Evolutionary conservation across 2,888 invertebrate genomes (phyloP).

Genomic region (Perizoma affinitatum): DNA sequence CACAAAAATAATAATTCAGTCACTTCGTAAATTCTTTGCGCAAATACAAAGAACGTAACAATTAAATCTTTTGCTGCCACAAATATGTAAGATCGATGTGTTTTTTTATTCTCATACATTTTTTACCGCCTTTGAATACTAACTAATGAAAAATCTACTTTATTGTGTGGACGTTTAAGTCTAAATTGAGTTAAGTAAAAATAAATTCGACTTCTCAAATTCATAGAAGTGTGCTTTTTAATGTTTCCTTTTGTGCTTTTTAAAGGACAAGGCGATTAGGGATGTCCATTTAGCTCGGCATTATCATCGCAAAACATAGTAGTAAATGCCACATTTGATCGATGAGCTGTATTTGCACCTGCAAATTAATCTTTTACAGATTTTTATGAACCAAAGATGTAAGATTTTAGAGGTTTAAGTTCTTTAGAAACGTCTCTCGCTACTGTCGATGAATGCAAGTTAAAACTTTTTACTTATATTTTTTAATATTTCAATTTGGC

Average conservation of each 20-base stretch:
- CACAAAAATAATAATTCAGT: slow-evolving; percentile 5
- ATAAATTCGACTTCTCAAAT: slow-evolving; percentile 30
- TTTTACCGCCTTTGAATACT: slow-evolving; percentile 7
- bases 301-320: slow-evolving; percentile 57
- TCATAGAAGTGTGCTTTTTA: slow-evolving; percentile 57
- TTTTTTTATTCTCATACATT: slow-evolving; percentile 47
- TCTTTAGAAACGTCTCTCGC: no score
- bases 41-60: slow-evolving; percentile 54
- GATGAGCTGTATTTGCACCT: slow-evolving; percentile 67
- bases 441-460: no score
- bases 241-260: slow-evolving; percentile 65
- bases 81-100: slow-evolving; percentile 68
- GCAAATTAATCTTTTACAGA: slow-evolving; percentile 40
- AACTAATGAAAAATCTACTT: slow-evolving; percentile 33
- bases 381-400: no score
- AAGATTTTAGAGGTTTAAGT: no score
- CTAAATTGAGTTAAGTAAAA: slow-evolving; percentile 6
- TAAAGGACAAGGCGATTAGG: slow-evolving; percentile 77
- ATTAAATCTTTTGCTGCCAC: slow-evolving; percentile 48
- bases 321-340: slow-evolving; percentile 77
- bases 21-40: slow-evolving; percentile 42
- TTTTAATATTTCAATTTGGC: no score
- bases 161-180: slow-evolving; percentile 38
- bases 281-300: slow-evolving; percentile 75
- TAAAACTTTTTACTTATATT: no score